Percentiles rank a stretch among this genome's conserved stretches.
phyloP scores from a whole-genome alignment of 2,888 invertebrate genomes.

The Mesopsocus fuscifrons region DNA sequence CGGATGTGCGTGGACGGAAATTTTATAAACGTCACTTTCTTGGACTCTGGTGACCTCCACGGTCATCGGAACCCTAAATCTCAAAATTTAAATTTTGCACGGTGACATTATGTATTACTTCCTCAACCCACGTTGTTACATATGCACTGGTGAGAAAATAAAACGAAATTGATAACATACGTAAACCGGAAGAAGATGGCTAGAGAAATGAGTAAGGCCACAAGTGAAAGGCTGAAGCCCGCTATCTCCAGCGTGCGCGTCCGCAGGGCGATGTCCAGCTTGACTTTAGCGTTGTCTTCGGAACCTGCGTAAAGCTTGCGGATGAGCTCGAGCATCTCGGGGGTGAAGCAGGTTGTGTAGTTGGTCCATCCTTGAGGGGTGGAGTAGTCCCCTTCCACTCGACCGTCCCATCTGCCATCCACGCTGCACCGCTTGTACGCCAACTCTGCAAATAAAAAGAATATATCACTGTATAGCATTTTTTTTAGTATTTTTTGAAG shows the following conservation, averaged over 20 bases:
- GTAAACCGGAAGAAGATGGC: slow-evolving; percentile 66
- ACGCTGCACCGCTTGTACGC: slow-evolving; percentile 48
- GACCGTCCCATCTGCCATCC: slow-evolving; percentile 49
- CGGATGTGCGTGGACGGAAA: too few relatives aligned
- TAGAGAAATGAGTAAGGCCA: slow-evolving; percentile 54
- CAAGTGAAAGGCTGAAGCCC: slow-evolving; percentile 59
- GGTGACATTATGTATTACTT: too few relatives aligned
- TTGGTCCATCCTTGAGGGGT: slow-evolving; percentile 54
- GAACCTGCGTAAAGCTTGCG: slow-evolving; percentile 37
- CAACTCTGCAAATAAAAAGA: slow-evolving; percentile 33
- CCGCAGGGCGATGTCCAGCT: slow-evolving; percentile 44
- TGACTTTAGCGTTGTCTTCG: slow-evolving; percentile 31
- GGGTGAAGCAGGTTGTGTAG: slow-evolving; percentile 59
- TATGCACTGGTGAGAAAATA: too few relatives aligned
- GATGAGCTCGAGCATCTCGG: slow-evolving; percentile 44
- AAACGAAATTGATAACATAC: too few relatives aligned
- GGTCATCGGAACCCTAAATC: too few relatives aligned
- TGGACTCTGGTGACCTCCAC: too few relatives aligned
- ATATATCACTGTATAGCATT: too few relatives aligned
- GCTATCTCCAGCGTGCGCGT: slow-evolving; percentile 59
- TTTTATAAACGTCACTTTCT: too few relatives aligned
- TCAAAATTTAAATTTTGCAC: too few relatives aligned
- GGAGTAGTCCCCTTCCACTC: slow-evolving; percentile 21
- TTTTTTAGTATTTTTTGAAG: too few relatives aligned
- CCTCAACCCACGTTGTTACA: too few relatives aligned